Base-by-base conservation (phyloP, 2,113 vertebrate species). In the Okapia johnstoni region DNA sequence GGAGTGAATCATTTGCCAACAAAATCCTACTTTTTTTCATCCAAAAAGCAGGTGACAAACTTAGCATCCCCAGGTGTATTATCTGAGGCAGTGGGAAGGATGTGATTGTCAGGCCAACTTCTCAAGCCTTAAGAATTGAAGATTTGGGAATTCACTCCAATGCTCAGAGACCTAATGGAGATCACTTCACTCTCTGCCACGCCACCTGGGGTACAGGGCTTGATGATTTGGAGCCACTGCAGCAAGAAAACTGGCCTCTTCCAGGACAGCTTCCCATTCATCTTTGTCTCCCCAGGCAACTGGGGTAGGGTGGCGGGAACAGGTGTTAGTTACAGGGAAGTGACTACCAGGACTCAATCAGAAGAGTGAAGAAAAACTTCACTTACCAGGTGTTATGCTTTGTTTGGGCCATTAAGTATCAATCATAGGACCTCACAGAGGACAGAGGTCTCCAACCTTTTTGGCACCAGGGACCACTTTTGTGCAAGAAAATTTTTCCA, bases 1-100 rank as follows among this genome's bases (percentile, higher is more conserved):
- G 43, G 8, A 87, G 28, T 63, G 63, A 96, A 95, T 54, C 54
- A 90, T 36, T 92, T 96, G 57, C 96, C n/a, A 76, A n/a, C 23
- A 43, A 93, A 93, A 60, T 85, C 70, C 77, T 57, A 26, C 70
- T 93, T 66, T 16, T 43, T 88, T 91, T 79, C 76, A 33, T 48
- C 76, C 33, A 84, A 25, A 73, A 93, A 73, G 25, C 23, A 83
- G 55, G 81, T 60, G 63, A 43, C 3, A 70, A 92, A 36, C 1
- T 50, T 40, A 15, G 5, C 0, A 12, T 33, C 3, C 36, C 19
- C 5, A 1, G 11, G 26, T 52, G 19, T 79, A 50, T 17, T 13
- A 43, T 17, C 4, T n/a, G 57, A 61, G 77, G 14, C 13, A 26
- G 10, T 8, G 55, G 57, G 28, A 84, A 63, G 73, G 25, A 25